These are phyloP conservation scores for Oenanthe oenanthe DNA, from an alignment of 2,113 vertebrate genomes.

Conservation along the genomic window DNA sequence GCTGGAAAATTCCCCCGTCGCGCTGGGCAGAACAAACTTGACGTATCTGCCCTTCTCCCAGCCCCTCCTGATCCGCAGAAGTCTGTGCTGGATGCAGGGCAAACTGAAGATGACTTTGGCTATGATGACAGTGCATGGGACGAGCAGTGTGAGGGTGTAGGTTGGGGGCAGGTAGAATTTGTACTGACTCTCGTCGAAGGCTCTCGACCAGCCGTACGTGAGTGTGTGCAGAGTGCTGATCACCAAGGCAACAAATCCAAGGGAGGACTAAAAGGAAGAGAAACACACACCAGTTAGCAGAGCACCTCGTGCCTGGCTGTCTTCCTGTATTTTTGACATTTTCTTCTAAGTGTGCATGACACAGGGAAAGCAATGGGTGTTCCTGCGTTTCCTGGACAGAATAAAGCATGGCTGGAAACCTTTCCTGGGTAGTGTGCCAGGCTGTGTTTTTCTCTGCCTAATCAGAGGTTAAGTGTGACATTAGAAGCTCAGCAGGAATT, in stretches of 20 bases:
- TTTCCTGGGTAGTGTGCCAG: background rate
- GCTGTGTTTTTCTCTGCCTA: background rate
- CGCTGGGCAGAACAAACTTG: conserved; percentile 64
- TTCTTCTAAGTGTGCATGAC: background rate
- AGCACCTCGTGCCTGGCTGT: background rate
- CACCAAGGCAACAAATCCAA: conserved; percentile 86
- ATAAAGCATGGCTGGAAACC: background rate
- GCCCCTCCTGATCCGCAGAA: conserved; percentile 86
- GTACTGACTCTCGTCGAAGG: conserved; percentile 83
- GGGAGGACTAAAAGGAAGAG: conserved; percentile 79
- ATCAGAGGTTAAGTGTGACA: conserved; percentile 32
- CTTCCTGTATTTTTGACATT: background rate
- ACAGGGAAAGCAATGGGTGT: background rate
- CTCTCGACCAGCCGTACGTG: conserved; percentile 86
- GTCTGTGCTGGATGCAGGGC: conserved; percentile 81
- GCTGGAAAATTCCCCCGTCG: conserved; percentile 4
- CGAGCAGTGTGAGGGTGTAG: conserved; percentile 83
- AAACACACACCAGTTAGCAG: background rate
- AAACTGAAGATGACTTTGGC: conserved; percentile 79
- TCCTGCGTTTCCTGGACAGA: background rate
- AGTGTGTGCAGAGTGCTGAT: conserved; percentile 88
- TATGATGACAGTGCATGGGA: conserved; percentile 82
- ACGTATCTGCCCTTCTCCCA: conserved; percentile 81
- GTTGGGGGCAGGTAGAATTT: conserved; percentile 90
- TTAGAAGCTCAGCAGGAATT: background rate